Evolutionary conservation across 2,888 invertebrate genomes (phyloP).

Genomic region (Athalia rosae): DNA sequence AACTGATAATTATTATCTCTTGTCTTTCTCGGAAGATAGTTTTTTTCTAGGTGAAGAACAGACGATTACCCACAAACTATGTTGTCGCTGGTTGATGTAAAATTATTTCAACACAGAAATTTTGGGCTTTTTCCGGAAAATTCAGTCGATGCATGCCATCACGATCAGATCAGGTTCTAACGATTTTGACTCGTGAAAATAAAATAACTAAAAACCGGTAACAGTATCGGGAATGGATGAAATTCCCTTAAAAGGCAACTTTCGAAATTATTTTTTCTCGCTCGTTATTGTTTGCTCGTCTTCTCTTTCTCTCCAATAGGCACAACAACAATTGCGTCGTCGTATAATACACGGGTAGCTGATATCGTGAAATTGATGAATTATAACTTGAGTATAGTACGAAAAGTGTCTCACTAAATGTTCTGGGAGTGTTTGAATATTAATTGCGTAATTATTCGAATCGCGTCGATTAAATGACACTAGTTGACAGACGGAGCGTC

Average conservation of each 20-base stretch:
- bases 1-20: neutral
- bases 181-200: neutral
- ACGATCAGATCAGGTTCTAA: neutral
- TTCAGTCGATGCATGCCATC: neutral
- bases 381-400: neutral
- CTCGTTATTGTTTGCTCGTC: constrained; percentile 15
- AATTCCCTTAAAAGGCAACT: neutral
- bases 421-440: neutral
- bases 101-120: too few relatives aligned
- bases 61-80: too few relatives aligned
- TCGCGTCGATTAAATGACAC: constrained; percentile 3
- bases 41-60: too few relatives aligned
- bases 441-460: neutral
- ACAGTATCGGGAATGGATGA: neutral
- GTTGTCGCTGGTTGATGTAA: too few relatives aligned
- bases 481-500: constrained; percentile 50
- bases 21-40: neutral
- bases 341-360: constrained; percentile 1
- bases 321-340: constrained; percentile 26
- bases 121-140: too few relatives aligned
- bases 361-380: neutral
- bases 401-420: neutral
- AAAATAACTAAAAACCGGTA: neutral
- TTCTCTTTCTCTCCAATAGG: neutral
- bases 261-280: constrained; percentile 18